These are phyloP conservation scores for Vanessa cardui DNA, from an alignment of 2,888 invertebrate species.

Conservation along the genomic window DNA sequence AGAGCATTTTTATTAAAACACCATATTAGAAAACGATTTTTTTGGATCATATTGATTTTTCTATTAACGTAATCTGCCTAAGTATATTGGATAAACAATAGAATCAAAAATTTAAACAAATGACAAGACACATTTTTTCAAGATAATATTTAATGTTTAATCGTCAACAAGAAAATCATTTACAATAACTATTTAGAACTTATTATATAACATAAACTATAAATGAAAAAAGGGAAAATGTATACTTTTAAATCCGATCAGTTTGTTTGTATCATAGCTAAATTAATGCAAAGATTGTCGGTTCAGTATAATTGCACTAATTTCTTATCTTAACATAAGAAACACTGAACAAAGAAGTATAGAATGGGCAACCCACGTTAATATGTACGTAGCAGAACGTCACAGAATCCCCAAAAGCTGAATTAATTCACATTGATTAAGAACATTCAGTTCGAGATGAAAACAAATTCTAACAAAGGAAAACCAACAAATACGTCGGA, in stretches of 20 bases:
- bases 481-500: constrained; percentile 41
- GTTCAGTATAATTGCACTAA: too few species aligned
- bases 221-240: background rate
- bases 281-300: background rate
- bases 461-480: constrained; percentile 43
- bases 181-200: too few species aligned
- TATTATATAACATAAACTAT: too few species aligned
- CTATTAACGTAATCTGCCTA: too few species aligned
- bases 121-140: too few species aligned
- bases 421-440: constrained; percentile 30
- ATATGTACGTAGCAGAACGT: constrained; percentile 13
- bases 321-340: background rate
- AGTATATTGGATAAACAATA: too few species aligned
- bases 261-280: background rate
- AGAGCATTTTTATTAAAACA: constrained; percentile 34
- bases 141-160: too few species aligned
- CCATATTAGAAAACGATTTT: too few species aligned
- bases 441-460: constrained; percentile 27
- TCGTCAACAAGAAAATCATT: too few species aligned
- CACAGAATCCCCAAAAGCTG: constrained; percentile 10
- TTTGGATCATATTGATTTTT: too few species aligned
- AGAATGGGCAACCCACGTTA: background rate
- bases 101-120: too few species aligned
- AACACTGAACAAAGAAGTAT: background rate
- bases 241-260: background rate